These are phyloP conservation scores for Agelastica alni DNA, from an alignment of 2,888 invertebrate genomes.

Conservation along the genomic window DNA sequence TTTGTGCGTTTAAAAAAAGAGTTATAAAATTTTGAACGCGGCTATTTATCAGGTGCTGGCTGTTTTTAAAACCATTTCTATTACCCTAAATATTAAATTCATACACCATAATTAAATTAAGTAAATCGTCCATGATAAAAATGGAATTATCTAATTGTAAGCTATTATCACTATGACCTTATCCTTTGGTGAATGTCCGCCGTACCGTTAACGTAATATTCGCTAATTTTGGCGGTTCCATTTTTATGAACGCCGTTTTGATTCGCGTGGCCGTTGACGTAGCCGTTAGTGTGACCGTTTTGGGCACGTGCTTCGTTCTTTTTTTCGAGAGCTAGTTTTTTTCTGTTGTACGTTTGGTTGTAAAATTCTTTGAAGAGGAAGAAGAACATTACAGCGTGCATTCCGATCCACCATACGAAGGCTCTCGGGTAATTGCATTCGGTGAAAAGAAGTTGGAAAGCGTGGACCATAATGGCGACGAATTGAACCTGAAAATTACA, in stretches of 20 bases:
- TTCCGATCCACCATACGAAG: slow-evolving; percentile 96
- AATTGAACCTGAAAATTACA: slow-evolving; percentile 75
- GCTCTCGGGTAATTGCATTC: slow-evolving; percentile 91
- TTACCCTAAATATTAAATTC: slow-evolving; percentile 2
- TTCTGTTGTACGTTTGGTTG: slow-evolving; percentile 71
- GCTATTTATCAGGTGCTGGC: slow-evolving; percentile 16
- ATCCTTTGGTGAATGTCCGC: slow-evolving; percentile 48
- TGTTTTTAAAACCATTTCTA: slow-evolving; percentile 2
- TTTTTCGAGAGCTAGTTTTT: slow-evolving; percentile 30
- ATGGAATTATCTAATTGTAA: slow-evolving; percentile 22
- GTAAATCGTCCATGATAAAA: slow-evolving; percentile 25
- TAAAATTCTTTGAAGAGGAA: slow-evolving; percentile 95
- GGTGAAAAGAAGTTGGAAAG: slow-evolving; percentile 88
- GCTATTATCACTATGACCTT: slow-evolving; percentile 46
- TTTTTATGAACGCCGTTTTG: slow-evolving; percentile 31
- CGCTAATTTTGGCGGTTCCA: slow-evolving; percentile 50
- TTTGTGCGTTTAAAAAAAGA: too few relatives aligned
- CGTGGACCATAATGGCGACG: slow-evolving; percentile 86
- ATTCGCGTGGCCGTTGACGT: slow-evolving; percentile 30
- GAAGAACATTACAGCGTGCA: slow-evolving; percentile 95
- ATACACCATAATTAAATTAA: slow-evolving; percentile 25
- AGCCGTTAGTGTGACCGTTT: slow-evolving; percentile 26
- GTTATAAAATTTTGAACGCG: slow-evolving; percentile 16
- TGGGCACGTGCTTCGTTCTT: slow-evolving; percentile 38
- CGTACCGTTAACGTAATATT: slow-evolving; percentile 60